phyloP scores from a whole-genome alignment of 2,888 invertebrate species.

The Sphaerophoria rueppellii region DNA sequence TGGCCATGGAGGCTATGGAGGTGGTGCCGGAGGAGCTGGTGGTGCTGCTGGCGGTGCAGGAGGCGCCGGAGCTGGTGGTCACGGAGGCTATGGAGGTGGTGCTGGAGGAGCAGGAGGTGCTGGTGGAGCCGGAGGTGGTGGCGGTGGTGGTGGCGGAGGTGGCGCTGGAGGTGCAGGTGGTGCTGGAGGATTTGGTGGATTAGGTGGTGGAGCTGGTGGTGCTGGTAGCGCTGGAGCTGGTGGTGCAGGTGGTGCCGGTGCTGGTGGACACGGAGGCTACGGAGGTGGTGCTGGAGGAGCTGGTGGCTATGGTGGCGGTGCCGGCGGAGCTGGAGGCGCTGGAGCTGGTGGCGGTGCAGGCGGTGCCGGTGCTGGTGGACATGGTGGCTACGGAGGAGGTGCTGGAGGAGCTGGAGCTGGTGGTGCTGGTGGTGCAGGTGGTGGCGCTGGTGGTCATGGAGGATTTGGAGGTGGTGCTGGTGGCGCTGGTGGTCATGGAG shows the following conservation, averaged over 20 bases:
- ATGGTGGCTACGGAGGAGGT: constrained; percentile 36
- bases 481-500: neutral
- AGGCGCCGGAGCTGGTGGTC: constrained; percentile 45
- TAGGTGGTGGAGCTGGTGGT: constrained; percentile 12
- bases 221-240: constrained; percentile 40
- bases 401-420: constrained; percentile 31
- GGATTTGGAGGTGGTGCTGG: constrained; percentile 15
- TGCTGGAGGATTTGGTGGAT: constrained; percentile 34
- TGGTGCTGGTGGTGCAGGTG: constrained; percentile 40
- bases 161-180: constrained; percentile 5
- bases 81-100: constrained; percentile 25
- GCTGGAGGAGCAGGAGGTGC: constrained; percentile 39
- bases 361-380: constrained; percentile 18
- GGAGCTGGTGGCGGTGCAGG: constrained; percentile 34
- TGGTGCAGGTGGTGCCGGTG: constrained; percentile 35
- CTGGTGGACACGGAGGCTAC: constrained; percentile 26
- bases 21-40: constrained; percentile 26
- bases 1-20: constrained; percentile 43
- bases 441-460: constrained; percentile 25
- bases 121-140: constrained; percentile 41
- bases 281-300: constrained; percentile 56
- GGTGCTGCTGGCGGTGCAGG: constrained; percentile 37
- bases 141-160: constrained; percentile 33
- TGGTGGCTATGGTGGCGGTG: constrained; percentile 80
- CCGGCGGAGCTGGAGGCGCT: constrained; percentile 6